phyloP scores from a whole-genome alignment of 2,797 vertebrate species.

The Myiothlypis chrysogaster region DNA sequence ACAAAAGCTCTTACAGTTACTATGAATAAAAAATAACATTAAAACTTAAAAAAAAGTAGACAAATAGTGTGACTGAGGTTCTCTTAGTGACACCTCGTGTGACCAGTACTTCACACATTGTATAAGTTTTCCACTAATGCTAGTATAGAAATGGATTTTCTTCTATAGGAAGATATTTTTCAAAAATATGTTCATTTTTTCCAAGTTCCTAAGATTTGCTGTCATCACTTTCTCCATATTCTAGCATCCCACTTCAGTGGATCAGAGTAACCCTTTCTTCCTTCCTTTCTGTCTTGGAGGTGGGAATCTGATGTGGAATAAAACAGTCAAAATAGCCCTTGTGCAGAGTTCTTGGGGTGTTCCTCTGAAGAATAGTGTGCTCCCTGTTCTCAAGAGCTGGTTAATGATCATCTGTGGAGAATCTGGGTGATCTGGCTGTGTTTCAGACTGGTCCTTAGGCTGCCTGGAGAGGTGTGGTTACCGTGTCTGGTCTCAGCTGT shows the following conservation, averaged over 20 bases:
- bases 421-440: background rate
- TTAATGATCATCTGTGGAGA: background rate
- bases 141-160: background rate
- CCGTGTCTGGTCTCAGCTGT: background rate
- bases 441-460: background rate
- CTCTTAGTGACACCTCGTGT: background rate
- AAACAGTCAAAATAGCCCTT: background rate
- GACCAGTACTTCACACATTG: background rate
- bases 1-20: background rate
- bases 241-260: background rate
- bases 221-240: background rate
- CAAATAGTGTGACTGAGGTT: background rate
- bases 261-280: background rate
- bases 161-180: background rate
- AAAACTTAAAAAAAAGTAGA: background rate
- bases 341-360: background rate
- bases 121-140: background rate
- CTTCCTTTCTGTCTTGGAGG: background rate
- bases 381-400: background rate
- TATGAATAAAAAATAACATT: background rate
- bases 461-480: rapidly evolving
- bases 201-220: background rate
- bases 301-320: background rate
- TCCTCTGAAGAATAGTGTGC: background rate
- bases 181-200: background rate